A percentile compares a stretch with the other conserved stretches of the same genome.
Evolutionary conservation across 2,113 vertebrate species (phyloP).

Genomic region (Ahaetulla prasina): DNA sequence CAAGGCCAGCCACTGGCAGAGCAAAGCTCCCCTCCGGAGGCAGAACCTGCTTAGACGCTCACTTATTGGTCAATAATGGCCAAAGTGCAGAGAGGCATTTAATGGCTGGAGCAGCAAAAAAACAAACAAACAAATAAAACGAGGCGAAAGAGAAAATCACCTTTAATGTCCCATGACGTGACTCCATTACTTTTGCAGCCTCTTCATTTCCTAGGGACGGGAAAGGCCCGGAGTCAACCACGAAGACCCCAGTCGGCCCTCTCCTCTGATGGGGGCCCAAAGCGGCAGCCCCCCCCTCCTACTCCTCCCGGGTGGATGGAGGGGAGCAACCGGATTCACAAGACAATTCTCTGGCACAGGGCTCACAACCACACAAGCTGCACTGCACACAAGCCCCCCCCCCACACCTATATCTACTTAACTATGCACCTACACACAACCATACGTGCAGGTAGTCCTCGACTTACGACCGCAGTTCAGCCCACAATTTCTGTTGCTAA

Average conservation of each 20-base stretch:
- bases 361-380: no score
- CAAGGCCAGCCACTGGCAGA: not conserved
- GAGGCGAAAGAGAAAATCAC: constrained; percentile 28
- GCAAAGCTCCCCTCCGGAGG: not conserved
- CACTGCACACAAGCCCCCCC: no score
- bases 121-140: not conserved
- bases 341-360: not conserved
- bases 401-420: no score
- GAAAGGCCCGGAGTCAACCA: no score
- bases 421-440: no score
- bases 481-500: no score
- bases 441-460: no score
- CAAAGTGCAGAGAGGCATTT: constrained; percentile 12
- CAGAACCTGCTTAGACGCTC: not conserved
- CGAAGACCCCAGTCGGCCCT: no score
- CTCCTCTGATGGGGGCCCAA: not conserved
- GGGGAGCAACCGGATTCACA: not conserved
- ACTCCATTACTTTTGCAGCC: not conserved
- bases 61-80: constrained; percentile 17
- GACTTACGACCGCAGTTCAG: no score
- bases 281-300: not conserved
- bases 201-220: constrained; percentile 3
- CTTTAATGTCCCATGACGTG: constrained; percentile 29
- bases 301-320: not conserved
- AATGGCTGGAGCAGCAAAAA: constrained; percentile 21